These are phyloP conservation scores for Seira sanloemensis DNA, from an alignment of 2,888 invertebrate genomes.

Conservation along the genomic window DNA sequence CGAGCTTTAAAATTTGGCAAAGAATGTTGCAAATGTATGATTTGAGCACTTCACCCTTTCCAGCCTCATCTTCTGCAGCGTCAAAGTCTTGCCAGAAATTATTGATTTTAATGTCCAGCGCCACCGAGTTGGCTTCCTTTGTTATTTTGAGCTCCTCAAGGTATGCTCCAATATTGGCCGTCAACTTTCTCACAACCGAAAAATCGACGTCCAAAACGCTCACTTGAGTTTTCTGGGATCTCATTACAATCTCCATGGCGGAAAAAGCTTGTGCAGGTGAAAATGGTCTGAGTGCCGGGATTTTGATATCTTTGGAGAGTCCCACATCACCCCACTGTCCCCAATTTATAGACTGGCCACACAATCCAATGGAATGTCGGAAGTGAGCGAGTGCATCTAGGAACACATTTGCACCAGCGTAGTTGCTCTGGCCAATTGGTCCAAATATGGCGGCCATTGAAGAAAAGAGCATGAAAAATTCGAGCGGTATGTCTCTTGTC, in stretches of 20 bases:
- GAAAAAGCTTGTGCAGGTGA: conserved; percentile 42
- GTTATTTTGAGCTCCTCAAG: conserved; percentile 57
- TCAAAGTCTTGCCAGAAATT: conserved; percentile 46
- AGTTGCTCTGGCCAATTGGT: conserved; percentile 52
- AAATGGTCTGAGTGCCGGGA: conserved; percentile 54
- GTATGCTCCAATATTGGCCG: conserved; percentile 43
- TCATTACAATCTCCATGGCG: conserved; percentile 48
- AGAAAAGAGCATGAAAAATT: conserved; percentile 61
- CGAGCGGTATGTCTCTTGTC: conserved; percentile 39
- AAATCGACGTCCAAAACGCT: conserved; percentile 52
- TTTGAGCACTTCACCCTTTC: conserved; percentile 34
- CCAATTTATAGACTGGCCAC: conserved; percentile 59
- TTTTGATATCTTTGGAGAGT: conserved; percentile 47
- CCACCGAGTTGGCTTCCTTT: conserved; percentile 26
- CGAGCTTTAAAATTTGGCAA: conserved; percentile 59
- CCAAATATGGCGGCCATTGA: conserved; percentile 56
- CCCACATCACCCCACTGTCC: conserved; percentile 54
- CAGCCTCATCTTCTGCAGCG: conserved; percentile 28
- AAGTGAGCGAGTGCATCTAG: conserved; percentile 58
- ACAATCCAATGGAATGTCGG: conserved; percentile 47
- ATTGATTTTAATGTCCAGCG: conserved; percentile 43
- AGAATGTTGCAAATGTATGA: conserved; percentile 45
- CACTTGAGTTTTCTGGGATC: conserved; percentile 43
- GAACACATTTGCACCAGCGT: conserved; percentile 57
- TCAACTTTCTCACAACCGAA: conserved; percentile 25